Base-by-base conservation (phyloP, 2,797 vertebrate species). In the Diplodus sargus region DNA sequence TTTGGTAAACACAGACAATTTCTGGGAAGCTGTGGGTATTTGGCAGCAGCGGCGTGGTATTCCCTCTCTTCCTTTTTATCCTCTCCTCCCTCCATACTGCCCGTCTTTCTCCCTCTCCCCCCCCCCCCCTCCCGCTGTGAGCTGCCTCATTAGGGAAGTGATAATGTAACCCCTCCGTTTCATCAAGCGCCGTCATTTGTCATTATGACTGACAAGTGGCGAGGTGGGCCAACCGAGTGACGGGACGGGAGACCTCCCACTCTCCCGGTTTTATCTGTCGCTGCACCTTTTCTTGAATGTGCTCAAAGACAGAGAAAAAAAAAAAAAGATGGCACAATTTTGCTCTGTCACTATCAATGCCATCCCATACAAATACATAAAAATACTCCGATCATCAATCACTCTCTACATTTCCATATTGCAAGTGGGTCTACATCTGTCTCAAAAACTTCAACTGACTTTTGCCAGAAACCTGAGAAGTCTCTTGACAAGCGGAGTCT, bases 141-240 rank as follows among this genome's bases (percentile, higher is more conserved):
- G 76, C 84, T 84, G 76, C 81, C 91, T 93, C 91, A 89, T 94
- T 94, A 94, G 91, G 82, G 89, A 90, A 86, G 90, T 89, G 91
- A 91, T 91, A 89, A 94, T 91, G 92, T 93, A 92, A 92, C 87
- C 81, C 78, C 74, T 90, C 89, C 74, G 87, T 91, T 92, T 93
- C 89, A 93, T 92, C 90, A 87, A 79, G 78, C 62, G 5, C 73
- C 76, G 82, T 80, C 87, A 91, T 95, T 94, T 91, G 89, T 94
- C 94, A 94, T 90, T 68, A 75, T 92, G 92, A 94, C 83, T 92
- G 94, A 93, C 92, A 92, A 83, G 82, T 92, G 90, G 82, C 28
- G 25, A 87, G 80, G 82, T 66, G 62, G 57, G 84, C 83, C 86
- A 75, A 79, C 54, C 47, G 72, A 87, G 73, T 69, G 80, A 89